Percentiles rank a stretch among this genome's conserved stretches.
Evolutionary conservation across 37 sponge, comb jelly and placozoan species (phyloP).

Genomic region (Beroe forskalii): DNA sequence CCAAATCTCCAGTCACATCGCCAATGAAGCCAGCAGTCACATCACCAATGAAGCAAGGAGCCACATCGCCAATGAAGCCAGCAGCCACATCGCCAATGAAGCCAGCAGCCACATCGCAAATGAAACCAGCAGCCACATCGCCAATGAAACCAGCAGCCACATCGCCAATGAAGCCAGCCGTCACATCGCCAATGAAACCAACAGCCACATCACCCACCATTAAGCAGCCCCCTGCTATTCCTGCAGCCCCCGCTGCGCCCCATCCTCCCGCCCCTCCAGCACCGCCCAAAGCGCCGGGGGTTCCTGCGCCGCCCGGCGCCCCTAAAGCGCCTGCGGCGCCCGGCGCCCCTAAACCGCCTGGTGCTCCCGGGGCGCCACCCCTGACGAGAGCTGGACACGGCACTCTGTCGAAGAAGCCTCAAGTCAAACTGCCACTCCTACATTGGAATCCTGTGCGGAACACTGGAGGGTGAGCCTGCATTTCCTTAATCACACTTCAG

Average conservation of each 20-base stretch:
- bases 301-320: neutral
- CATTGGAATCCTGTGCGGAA: conserved; percentile 48
- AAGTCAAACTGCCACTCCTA: conserved; percentile 43
- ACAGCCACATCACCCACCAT: neutral
- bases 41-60: no score
- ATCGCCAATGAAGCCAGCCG: neutral
- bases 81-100: no score
- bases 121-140: neutral
- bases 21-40: no score
- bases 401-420: conserved; percentile 20
- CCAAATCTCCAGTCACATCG: conserved; percentile 6
- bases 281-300: neutral
- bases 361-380: conserved; percentile 5
- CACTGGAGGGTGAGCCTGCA: neutral
- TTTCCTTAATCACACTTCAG: no score
- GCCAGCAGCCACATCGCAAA: no score
- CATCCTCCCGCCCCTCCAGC: neutral
- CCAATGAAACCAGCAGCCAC: neutral
- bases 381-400: neutral
- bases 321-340: conserved; percentile 35
- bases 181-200: neutral
- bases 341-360: neutral
- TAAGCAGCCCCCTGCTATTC: neutral
- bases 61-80: no score
- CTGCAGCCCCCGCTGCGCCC: neutral